Conservation (phyloP, 2,113 vertebrate genomes). For the Xenus cinereus region DNA sequence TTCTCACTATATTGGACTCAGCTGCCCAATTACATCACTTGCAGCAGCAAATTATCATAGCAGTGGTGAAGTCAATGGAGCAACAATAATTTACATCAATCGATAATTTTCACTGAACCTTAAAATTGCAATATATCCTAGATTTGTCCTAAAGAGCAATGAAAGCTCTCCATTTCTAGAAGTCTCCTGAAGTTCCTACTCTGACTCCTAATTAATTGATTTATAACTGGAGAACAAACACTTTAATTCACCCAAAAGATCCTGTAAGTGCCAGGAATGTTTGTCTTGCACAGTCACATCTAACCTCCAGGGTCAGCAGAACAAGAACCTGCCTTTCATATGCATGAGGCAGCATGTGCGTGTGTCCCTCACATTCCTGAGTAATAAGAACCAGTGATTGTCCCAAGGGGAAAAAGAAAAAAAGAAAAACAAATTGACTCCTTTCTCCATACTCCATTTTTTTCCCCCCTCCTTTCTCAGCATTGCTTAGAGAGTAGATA, state of each 20-base stretch:
- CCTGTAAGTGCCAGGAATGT: background rate
- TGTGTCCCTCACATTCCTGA: constrained; percentile 61
- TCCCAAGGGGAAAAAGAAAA: background rate
- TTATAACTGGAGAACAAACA: background rate
- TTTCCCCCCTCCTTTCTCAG: background rate
- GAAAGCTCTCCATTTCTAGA: background rate
- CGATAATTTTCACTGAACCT: background rate
- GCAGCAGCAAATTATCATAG: background rate
- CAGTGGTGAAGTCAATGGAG: background rate
- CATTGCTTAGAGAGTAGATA: background rate
- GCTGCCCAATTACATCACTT: background rate
- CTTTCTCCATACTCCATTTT: background rate
- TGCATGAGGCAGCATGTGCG: constrained; percentile 16
- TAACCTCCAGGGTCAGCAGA: constrained; percentile 30
- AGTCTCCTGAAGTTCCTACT: background rate
- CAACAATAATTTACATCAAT: background rate
- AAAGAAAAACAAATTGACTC: background rate
- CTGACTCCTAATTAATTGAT: background rate
- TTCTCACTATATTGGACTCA: background rate
- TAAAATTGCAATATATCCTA: background rate
- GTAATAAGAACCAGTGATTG: constrained; percentile 64
- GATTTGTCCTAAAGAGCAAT: background rate
- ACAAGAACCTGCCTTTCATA: constrained; percentile 41
- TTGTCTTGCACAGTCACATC: constrained; percentile 12
- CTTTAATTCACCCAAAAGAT: background rate